These are phyloP conservation scores for Petrolisthes cinctipes DNA, from an alignment of 2,888 invertebrate genomes.

Conservation along the genomic window DNA sequence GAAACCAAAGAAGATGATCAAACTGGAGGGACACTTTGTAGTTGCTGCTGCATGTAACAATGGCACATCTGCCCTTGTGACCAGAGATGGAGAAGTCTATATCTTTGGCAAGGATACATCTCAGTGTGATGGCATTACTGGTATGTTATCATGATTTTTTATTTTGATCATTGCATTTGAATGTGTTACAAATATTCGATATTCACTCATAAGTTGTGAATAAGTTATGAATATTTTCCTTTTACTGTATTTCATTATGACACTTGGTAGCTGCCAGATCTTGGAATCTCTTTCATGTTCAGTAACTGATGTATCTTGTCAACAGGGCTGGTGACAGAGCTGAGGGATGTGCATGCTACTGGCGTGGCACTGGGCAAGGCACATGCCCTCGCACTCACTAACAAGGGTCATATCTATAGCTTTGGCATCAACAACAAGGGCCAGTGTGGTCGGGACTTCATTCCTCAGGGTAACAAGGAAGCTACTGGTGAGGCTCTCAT, in stretches of 20 bases:
- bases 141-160: constrained; percentile 68
- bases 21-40: constrained; percentile 87
- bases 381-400: constrained; percentile 90
- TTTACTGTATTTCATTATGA: no score
- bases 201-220: not conserved
- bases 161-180: not conserved
- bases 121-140: constrained; percentile 81
- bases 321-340: constrained; percentile 79
- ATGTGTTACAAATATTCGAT: not conserved
- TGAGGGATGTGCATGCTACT: constrained; percentile 80
- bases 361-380: constrained; percentile 92
- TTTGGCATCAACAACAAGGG: constrained; percentile 98
- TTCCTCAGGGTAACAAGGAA: constrained; percentile 51
- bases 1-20: constrained; percentile 91
- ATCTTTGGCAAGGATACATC: constrained; percentile 96
- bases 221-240: no score
- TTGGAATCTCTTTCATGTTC: no score
- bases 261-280: no score
- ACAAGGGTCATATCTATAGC: constrained; percentile 90
- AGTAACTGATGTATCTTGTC: constrained; percentile 29
- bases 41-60: constrained; percentile 91
- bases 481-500: not conserved
- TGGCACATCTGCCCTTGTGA: constrained; percentile 92
- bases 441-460: constrained; percentile 90
- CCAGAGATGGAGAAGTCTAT: constrained; percentile 87